A percentile compares a stretch with the other conserved stretches of the same genome.
These are phyloP conservation scores for Tenthredo scrophulariae DNA, from an alignment of 2,888 invertebrate species.

Conservation along the genomic window DNA sequence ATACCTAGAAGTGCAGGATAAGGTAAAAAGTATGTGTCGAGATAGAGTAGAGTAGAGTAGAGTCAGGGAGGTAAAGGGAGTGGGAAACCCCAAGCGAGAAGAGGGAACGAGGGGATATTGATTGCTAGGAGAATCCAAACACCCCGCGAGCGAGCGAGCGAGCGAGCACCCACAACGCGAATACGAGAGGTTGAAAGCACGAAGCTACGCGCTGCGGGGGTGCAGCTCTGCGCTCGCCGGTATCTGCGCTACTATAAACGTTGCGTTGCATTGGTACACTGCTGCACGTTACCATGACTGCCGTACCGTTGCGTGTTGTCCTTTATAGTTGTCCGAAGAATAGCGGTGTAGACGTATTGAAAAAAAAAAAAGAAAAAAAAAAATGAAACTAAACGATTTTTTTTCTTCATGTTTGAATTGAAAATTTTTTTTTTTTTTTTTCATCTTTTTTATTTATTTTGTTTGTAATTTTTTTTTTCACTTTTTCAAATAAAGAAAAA, in stretches of 20 bases:
- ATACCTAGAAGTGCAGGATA: neutral
- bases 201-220: neutral
- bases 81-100: neutral
- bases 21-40: neutral
- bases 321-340: neutral
- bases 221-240: neutral
- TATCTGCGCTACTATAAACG: neutral
- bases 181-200: neutral
- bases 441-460: no score
- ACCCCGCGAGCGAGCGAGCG: neutral
- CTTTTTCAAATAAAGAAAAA: neutral
- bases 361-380: neutral
- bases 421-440: neutral
- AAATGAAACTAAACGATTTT: neutral
- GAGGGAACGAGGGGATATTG: conserved; percentile 29
- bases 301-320: neutral
- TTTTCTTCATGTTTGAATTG: no score
- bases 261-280: neutral
- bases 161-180: neutral
- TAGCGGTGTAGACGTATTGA: no score
- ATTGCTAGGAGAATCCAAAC: conserved; percentile 32
- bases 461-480: neutral
- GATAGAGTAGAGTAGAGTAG: no score
- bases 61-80: neutral
- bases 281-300: neutral